phyloP scores from a whole-genome alignment of 2,113 vertebrate genomes.

The Osmerus eperlanus region DNA sequence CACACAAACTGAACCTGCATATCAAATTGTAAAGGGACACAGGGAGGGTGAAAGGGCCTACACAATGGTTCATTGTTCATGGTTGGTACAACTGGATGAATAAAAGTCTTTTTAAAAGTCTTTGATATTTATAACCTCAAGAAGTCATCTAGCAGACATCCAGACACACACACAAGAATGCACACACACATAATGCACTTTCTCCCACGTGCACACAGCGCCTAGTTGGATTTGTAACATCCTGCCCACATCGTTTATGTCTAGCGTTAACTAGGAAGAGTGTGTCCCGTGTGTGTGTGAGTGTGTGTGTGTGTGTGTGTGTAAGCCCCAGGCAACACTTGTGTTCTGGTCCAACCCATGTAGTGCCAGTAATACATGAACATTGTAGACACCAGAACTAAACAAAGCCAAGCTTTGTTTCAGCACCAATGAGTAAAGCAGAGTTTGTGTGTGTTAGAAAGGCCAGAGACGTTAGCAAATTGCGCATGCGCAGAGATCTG shows the following conservation, averaged over 20 bases:
- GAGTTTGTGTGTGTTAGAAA: background rate
- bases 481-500: no score
- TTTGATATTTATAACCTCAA: no score
- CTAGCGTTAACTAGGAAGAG: background rate
- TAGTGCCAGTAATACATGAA: background rate
- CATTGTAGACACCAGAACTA: background rate
- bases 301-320: constrained; percentile 8
- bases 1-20: no score
- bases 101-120: no score
- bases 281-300: background rate
- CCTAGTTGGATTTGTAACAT: constrained; percentile 3
- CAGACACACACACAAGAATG: background rate
- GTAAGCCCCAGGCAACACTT: background rate
- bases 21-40: no score
- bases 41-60: no score
- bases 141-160: no score
- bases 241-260: background rate
- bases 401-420: constrained; percentile 1
- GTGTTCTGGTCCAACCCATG: background rate
- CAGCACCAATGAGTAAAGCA: background rate
- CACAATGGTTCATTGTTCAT: no score
- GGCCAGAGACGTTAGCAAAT: no score
- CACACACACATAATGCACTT: background rate
- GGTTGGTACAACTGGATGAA: no score
- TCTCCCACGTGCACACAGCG: background rate